Evolutionary conservation across 1,140 invertebrate genomes (phyloP).

Genomic region (Drosophila ohnishii): DNA sequence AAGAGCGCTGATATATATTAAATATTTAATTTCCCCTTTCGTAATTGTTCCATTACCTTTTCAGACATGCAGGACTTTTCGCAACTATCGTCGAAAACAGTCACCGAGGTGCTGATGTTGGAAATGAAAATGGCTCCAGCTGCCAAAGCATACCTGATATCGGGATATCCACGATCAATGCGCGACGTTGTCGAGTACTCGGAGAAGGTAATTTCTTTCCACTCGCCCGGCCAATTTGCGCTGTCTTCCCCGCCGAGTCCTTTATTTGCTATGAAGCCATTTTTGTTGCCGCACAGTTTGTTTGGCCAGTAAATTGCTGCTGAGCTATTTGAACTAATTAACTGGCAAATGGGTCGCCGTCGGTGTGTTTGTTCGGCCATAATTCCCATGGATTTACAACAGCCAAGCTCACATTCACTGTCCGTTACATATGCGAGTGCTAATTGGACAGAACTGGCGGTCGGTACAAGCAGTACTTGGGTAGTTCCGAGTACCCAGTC

Average conservation of each 20-base stretch:
- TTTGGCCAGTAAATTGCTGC: slow-evolving; percentile 63
- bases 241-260: background rate
- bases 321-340: slow-evolving; percentile 71
- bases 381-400: slow-evolving; percentile 64
- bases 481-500: slow-evolving; percentile 4
- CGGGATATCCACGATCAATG: slow-evolving; percentile 97
- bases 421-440: slow-evolving; percentile 29
- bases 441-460: slow-evolving; percentile 32
- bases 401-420: slow-evolving; percentile 14
- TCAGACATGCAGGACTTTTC: slow-evolving; percentile 93
- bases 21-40: too few relatives aligned
- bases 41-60: slow-evolving; percentile 40
- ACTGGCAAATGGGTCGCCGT: slow-evolving; percentile 55
- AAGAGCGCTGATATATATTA: background rate
- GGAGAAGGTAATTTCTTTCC: slow-evolving; percentile 88
- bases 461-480: slow-evolving; percentile 2
- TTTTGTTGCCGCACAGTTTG: slow-evolving; percentile 37
- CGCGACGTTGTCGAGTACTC: slow-evolving; percentile 95
- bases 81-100: slow-evolving; percentile 91
- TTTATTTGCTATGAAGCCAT: slow-evolving; percentile 51
- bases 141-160: slow-evolving; percentile 96
- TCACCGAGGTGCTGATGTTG: slow-evolving; percentile 94
- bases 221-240: background rate
- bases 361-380: slow-evolving; percentile 48
- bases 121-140: slow-evolving; percentile 96